Evolutionary conservation across 2,113 vertebrate species (phyloP), one percentile per base, ranked within the genome.

Genomic region (Regulus satrapa): DNA sequence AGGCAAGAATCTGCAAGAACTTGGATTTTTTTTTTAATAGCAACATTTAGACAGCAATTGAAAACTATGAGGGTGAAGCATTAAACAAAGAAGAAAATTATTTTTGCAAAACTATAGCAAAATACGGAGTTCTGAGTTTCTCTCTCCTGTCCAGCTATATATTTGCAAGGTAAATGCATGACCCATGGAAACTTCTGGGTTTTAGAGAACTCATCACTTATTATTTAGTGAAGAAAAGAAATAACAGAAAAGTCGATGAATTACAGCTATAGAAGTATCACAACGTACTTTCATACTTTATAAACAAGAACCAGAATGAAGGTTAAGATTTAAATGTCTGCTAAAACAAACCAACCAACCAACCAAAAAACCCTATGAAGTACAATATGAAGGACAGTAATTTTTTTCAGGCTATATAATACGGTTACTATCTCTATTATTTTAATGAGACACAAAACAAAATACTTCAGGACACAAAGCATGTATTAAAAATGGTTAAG

Each of bases 331-430:
- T 74, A 95, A 86, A 86, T 32, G 15, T 19, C 63, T 48, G 32
- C 15, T 63, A 62, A 77, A 66, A 88, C 63, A 64, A 21, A 10
- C n/a, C n/a, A n/a, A n/a, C n/a, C n/a, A n/a, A n/a, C n/a, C n/a
- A n/a, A n/a, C 6, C 7, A 66, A 67, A 28, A 52, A 55, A 5
- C 1, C 1, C 6, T n/a, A n/a, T n/a, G n/a, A n/a, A n/a, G n/a
- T n/a, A n/a, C 41, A 66, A 14, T 36, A 46, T 24, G 54, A 91
- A 77, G 12, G 12, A 51, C 5, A 56, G 12, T 38, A 23, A 4
- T 5, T 49, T 38, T 75, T 72, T 63, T 10, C 41, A 80, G 59
- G 4, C 55, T 92, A 45, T 14, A 32, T 40, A 52, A 77, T 14
- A 34, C 7, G 69, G 5, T 46, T 79, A 75, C 28, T 24, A 17